phyloP scores from a whole-genome alignment of 2,113 vertebrate genomes.

The Megalops atlanticus region DNA sequence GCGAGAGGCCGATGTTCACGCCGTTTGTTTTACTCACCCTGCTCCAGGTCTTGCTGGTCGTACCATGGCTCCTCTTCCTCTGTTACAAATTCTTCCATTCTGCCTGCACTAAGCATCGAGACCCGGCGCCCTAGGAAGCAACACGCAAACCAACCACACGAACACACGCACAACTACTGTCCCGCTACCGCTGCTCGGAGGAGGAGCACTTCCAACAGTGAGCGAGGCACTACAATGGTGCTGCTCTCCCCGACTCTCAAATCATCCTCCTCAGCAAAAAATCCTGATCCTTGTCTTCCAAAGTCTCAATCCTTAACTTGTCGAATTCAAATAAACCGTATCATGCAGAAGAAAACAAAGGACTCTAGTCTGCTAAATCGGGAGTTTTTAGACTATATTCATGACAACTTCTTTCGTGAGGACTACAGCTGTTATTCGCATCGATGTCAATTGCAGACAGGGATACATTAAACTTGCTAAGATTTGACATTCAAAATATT shows the following conservation, averaged over 20 bases:
- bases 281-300: not conserved
- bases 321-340: not conserved
- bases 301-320: not conserved
- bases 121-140: not conserved
- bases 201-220: conserved; percentile 3
- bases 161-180: not conserved
- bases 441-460: not conserved
- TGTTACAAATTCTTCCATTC: conserved; percentile 94
- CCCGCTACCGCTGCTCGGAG: not conserved
- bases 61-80: conserved; percentile 98
- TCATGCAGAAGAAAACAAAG: not conserved
- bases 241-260: not conserved
- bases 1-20: not conserved
- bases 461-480: not conserved
- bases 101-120: conserved; percentile 76
- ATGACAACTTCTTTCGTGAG: too few relatives aligned
- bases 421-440: not conserved
- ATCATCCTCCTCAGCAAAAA: not conserved
- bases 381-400: too few relatives aligned
- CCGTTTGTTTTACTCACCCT: conserved; percentile 73
- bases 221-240: not conserved
- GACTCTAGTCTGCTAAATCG: not conserved
- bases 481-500: not conserved
- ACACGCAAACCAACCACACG: not conserved
- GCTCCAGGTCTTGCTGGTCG: conserved; percentile 94